A percentile compares a stretch with the other conserved stretches of the same genome.
Evolutionary conservation across 35 echinoderm and acorn worm species (phyloP).

Genomic region (Antedon bifida): DNA sequence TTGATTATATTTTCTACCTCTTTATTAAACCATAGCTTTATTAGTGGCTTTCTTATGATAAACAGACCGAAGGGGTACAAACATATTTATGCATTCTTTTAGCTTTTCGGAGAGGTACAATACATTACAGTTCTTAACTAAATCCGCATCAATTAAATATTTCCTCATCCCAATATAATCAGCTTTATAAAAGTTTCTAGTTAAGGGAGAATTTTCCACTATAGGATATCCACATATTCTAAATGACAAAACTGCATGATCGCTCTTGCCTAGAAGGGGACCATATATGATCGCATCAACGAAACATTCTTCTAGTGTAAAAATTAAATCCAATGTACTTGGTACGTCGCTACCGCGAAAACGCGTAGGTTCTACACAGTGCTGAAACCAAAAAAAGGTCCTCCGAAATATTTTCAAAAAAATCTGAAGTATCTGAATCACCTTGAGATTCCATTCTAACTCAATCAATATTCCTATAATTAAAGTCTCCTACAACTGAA

Average conservation of each 20-base stretch:
- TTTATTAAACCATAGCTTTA: background rate
- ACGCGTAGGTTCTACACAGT: background rate
- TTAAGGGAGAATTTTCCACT: background rate
- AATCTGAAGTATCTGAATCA: background rate
- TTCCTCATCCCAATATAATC: constrained; percentile 7
- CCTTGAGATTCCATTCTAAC: background rate
- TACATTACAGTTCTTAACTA: background rate
- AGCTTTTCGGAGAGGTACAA: background rate
- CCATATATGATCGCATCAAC: background rate
- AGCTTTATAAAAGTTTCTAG: constrained; percentile 7
- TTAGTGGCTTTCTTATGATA: background rate
- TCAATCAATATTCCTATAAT: constrained; percentile 2
- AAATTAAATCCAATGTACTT: constrained; percentile 3
- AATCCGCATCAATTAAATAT: background rate
- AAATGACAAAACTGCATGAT: constrained; percentile 5
- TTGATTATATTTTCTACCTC: background rate
- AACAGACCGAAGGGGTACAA: background rate
- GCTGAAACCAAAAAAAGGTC: background rate
- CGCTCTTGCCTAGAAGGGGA: constrained; percentile 14
- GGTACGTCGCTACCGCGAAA: background rate
- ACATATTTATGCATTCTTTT: background rate
- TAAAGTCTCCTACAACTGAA: background rate
- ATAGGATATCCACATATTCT: background rate
- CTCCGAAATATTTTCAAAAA: background rate
- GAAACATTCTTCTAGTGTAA: constrained; percentile 1